Evolutionary conservation across 2,113 vertebrate genomes (phyloP).

Genomic region (Eulacestoma nigropectus): DNA sequence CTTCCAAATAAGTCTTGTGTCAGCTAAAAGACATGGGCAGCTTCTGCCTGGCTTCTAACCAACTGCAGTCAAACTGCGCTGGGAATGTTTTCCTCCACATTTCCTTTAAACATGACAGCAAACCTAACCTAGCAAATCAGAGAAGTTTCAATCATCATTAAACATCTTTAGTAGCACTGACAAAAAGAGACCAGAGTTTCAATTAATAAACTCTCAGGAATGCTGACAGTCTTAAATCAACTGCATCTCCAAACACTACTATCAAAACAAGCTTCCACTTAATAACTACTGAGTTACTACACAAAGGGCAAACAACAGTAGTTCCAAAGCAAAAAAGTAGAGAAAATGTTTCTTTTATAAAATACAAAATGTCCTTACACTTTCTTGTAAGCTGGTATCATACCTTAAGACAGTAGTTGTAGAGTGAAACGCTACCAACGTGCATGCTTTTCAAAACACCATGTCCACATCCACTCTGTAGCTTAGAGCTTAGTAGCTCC

Average conservation of each 20-base stretch:
- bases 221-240: neutral
- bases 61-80: neutral
- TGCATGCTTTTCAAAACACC: neutral
- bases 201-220: neutral
- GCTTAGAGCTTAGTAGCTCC: neutral
- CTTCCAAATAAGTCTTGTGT: neutral
- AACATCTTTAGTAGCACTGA: neutral
- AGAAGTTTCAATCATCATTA: neutral
- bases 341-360: neutral
- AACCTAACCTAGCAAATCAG: neutral
- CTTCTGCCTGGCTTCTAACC: neutral
- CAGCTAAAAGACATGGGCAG: neutral
- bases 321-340: neutral
- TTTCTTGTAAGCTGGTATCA: fast-evolving
- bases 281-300: neutral
- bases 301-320: neutral
- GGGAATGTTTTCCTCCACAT: neutral
- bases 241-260: neutral
- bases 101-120: neutral
- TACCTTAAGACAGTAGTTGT: neutral
- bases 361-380: neutral
- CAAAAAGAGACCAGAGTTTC: neutral
- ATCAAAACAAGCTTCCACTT: neutral
- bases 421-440: neutral
- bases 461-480: neutral